Conservation (phyloP, 2,113 vertebrate species). For the Thymallus thymallus region DNA sequence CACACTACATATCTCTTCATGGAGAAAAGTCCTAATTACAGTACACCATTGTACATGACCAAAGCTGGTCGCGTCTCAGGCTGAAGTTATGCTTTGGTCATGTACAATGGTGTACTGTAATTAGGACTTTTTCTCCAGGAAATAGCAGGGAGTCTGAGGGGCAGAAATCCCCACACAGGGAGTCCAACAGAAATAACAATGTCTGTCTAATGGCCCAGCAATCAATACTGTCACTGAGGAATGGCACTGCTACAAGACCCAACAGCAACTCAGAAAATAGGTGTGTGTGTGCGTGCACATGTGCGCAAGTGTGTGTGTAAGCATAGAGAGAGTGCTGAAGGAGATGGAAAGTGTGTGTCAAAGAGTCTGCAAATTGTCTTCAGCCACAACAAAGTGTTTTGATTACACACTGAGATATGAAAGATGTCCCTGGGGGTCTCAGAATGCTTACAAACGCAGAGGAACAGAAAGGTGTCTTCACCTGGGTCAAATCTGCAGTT, state of each 20-base stretch:
- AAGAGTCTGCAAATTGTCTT: slow-evolving; percentile 16
- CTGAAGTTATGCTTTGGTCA: slow-evolving; percentile 15
- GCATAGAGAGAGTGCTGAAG: not conserved
- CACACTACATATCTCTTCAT: slow-evolving; percentile 9
- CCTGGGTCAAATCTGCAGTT: not conserved
- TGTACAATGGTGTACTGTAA: slow-evolving; percentile 10
- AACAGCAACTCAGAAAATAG: slow-evolving; percentile 20
- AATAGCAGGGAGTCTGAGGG: slow-evolving; percentile 25
- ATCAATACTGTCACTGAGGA: slow-evolving; percentile 55
- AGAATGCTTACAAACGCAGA: slow-evolving; percentile 9
- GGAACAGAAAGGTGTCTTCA: not conserved
- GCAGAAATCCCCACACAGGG: slow-evolving; percentile 21
- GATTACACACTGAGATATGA: slow-evolving; percentile 32
- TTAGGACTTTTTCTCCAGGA: not conserved
- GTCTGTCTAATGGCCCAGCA: slow-evolving; percentile 28
- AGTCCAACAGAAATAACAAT: slow-evolving; percentile 25
- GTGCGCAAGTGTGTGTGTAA: slow-evolving; percentile 10
- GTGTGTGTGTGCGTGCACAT: not conserved
- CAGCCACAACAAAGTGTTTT: slow-evolving; percentile 32
- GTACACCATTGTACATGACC: slow-evolving; percentile 13
- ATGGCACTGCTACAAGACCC: slow-evolving; percentile 32
- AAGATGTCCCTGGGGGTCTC: slow-evolving; percentile 12
- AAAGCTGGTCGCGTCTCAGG: too few species aligned
- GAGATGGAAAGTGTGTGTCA: not conserved
- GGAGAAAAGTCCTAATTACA: not conserved